Base-by-base conservation (phyloP, 2,888 invertebrate genomes). In the Dicroscelio sp. region DNA sequence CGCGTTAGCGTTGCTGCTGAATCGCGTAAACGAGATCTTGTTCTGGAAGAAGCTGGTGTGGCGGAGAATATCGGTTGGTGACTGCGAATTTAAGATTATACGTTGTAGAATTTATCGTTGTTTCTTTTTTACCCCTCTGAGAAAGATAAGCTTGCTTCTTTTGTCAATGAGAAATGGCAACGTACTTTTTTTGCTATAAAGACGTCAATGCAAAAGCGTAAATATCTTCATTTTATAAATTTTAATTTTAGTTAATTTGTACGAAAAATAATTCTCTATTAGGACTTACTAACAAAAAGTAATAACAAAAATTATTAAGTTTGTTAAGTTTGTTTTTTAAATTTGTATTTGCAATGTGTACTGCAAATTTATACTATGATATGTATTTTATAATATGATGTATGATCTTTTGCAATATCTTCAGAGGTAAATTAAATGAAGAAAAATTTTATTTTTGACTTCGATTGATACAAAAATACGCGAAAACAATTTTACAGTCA, bases 11-110 rank as follows among this genome's bases (percentile, higher is more conserved):
- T 90, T 75, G 90, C 85, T 90, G 83, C 79, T 86, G 90, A 86
- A 90, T 90, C 76, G 90, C 86, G 86, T 90, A 89, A 86, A 89
- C 76, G 86, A 89, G 86, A 89, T 80, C 89, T 86, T 89, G 67
- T 75, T 80, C 79, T 85, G 67, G 60, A 85, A 80, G 80, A 78
- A 43, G 73, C 31, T 63, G 75, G 82, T 76, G 76, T 48, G 76
- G 63, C 88, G 43, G 23, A 30, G 85, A 85, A 82, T 86, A 86
- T 89, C 69, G 75, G 85, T 69, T 76, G 80, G 89, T 60, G 76
- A 89, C 86, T 86, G 71, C 60, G 33, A 86, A 86, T 86, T 89
- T 86, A 82, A 86, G 80, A 82, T 86, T 84, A 88, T 84, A 63
- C 78, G 52, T 79, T 60, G 63, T 43, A 69, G 71, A 84, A 88